Percentiles rank a stretch among this genome's conserved stretches.
phyloP scores from a whole-genome alignment of 2,888 invertebrate species.

The Erpobdella octoculata region DNA sequence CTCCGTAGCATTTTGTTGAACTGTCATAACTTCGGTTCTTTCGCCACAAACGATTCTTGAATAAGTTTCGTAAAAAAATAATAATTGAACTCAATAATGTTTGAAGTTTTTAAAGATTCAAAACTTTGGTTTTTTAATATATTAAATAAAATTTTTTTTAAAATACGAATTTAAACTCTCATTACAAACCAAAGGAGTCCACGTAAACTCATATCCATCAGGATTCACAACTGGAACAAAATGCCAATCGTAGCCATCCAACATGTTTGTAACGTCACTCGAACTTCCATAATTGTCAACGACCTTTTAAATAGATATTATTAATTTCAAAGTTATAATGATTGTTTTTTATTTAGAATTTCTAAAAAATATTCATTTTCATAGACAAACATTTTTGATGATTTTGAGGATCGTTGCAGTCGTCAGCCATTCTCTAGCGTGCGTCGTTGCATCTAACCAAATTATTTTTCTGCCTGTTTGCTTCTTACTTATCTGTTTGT shows the following conservation, averaged over 20 bases:
- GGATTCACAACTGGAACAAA: conserved; percentile 2
- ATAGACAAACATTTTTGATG: conserved; percentile 26
- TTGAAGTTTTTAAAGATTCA: not conserved
- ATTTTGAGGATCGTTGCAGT: conserved; percentile 32
- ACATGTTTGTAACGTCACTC: not conserved
- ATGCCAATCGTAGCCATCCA: conserved; percentile 18
- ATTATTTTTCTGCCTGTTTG: conserved; percentile 12
- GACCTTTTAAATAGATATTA: not conserved
- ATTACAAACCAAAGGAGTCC: too few species aligned
- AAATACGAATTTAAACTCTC: not conserved
- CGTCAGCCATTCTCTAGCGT: conserved; percentile 33
- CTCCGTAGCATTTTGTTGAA: conserved; percentile 10
- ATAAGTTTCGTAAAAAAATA: not conserved
- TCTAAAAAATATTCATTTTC: not conserved
- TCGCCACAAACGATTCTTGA: conserved; percentile 28
- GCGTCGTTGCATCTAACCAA: conserved; percentile 32
- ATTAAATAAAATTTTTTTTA: not conserved
- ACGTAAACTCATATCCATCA: conserved; percentile 14
- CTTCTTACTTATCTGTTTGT: conserved; percentile 23
- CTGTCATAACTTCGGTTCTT: conserved; percentile 22
- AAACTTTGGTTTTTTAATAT: too few species aligned
- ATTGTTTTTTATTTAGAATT: not conserved
- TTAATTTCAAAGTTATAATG: not conserved
- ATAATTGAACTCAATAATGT: not conserved
- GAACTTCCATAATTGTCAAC: conserved; percentile 5